Base-by-base conservation (phyloP, 2,888 invertebrate species). In the Gastrophysa polygoni region DNA sequence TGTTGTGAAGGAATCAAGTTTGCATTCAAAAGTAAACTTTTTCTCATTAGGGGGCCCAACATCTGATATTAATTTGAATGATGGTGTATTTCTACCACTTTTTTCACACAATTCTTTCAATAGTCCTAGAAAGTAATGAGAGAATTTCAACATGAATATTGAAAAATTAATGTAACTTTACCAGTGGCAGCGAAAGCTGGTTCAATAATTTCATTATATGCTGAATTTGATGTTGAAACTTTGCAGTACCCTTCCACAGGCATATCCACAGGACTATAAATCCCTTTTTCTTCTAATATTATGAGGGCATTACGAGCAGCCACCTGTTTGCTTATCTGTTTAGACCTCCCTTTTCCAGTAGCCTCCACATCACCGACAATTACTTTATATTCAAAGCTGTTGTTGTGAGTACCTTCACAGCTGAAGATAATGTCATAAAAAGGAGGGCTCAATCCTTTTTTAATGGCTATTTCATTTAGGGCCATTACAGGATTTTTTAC, bases 1-100 rank as follows among this genome's bases (percentile, higher is more conserved):
- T 57, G 88, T 87, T 69, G 72, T 75, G 74, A 87, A 84, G 46
- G 81, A 81, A 21, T 84, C 85, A 18, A 89, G 82, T 62, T 75
- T 71, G 72, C 87, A 88, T 63, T 84, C 80, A 67, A 86, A 78
- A 0, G 88, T 88, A 78, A 90, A 90, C 68, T 84, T 82, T 70
- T 87, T 85, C 58, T 83, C 82, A 81, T 90, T 90, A 38, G 90
- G 85, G 16, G 89, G 89, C 46, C 90, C 90, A 68, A 87, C 84
- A 78, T 88, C 89, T 14, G 85, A 84, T 63, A 87, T 83, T 75
- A 85, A 82, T 59, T 78, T 73, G 79, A 87, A 89, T 46, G 78
- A 74, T 2, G 86, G 86, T 11, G 75, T 77, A 16, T 85, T 82
- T 55, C 90, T 81, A 64, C 83, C 84, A 60, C 80, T 75, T 44